phyloP scores from a whole-genome alignment of 2,888 invertebrate species.

The Leucania comma region DNA sequence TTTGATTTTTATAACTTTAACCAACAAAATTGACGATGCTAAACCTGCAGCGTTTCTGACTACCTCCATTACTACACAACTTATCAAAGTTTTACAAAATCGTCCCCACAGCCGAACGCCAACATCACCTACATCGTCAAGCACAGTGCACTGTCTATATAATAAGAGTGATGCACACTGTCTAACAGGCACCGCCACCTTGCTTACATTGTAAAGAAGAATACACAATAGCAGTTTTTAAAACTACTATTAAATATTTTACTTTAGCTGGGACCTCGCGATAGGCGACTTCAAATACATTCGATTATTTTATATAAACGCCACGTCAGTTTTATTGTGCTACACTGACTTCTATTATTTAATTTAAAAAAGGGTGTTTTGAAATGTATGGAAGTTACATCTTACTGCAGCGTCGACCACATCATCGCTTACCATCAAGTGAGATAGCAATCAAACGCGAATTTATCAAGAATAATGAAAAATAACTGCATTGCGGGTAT shows the following conservation, averaged over 20 bases:
- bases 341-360: too few relatives aligned
- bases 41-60: too few relatives aligned
- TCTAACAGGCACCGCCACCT: conserved; percentile 54
- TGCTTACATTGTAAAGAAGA: conserved; percentile 34
- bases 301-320: neutral
- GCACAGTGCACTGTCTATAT: conserved; percentile 49
- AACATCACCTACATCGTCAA: conserved; percentile 40
- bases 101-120: neutral
- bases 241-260: conserved; percentile 31
- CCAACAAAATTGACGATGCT: too few relatives aligned
- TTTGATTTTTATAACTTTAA: too few relatives aligned
- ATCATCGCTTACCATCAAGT: too few relatives aligned
- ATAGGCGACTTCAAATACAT: neutral
- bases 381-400: too few relatives aligned
- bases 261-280: conserved; percentile 31
- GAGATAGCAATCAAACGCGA: neutral
- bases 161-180: conserved; percentile 46
- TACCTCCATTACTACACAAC: too few relatives aligned
- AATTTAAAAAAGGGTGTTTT: too few relatives aligned
- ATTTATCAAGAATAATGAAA: neutral
- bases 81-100: conserved; percentile 5
- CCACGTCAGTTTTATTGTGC: too few relatives aligned
- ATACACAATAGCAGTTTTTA: conserved; percentile 28
- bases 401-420: neutral
- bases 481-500: neutral